phyloP scores from a whole-genome alignment of 2,888 invertebrate genomes.

The Erannis defoliaria region DNA sequence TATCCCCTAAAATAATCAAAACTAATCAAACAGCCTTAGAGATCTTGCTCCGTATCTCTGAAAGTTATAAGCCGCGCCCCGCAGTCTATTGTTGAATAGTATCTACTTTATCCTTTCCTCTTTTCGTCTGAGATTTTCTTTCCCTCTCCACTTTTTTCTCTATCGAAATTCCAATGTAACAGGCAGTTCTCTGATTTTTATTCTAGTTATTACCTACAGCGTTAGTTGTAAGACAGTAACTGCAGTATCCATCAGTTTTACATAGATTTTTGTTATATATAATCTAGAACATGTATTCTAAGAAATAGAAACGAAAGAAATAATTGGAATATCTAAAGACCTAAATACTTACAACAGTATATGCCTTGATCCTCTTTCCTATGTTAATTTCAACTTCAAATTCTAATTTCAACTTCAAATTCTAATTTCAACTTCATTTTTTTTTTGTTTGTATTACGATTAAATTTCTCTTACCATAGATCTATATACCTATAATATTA shows the following conservation, averaged over 20 bases:
- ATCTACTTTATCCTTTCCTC: not conserved
- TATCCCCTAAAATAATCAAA: not conserved
- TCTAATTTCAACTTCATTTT: too few relatives aligned
- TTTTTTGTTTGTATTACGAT: not conserved
- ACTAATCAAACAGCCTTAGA: not conserved
- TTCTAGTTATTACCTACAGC: too few relatives aligned
- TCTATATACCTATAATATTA: too few relatives aligned
- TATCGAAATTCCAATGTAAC: not conserved
- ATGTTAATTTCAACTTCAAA: not conserved
- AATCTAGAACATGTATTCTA: too few relatives aligned
- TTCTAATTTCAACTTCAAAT: too few relatives aligned
- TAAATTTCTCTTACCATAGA: too few relatives aligned
- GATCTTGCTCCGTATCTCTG: not conserved
- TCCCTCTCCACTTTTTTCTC: not conserved
- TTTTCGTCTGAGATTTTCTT: not conserved
- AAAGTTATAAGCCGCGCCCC: conserved; percentile 1
- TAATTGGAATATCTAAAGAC: too few relatives aligned
- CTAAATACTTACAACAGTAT: too few relatives aligned
- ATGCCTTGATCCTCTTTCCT: not conserved
- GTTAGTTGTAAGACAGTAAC: too few relatives aligned
- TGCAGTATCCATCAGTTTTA: too few relatives aligned
- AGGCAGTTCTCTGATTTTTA: not conserved
- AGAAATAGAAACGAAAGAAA: too few relatives aligned
- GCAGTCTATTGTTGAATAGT: not conserved
- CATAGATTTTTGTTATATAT: not conserved